Evolutionary conservation across 2,113 vertebrate genomes (phyloP).

Genomic region (Pelecanoides urinatrix): DNA sequence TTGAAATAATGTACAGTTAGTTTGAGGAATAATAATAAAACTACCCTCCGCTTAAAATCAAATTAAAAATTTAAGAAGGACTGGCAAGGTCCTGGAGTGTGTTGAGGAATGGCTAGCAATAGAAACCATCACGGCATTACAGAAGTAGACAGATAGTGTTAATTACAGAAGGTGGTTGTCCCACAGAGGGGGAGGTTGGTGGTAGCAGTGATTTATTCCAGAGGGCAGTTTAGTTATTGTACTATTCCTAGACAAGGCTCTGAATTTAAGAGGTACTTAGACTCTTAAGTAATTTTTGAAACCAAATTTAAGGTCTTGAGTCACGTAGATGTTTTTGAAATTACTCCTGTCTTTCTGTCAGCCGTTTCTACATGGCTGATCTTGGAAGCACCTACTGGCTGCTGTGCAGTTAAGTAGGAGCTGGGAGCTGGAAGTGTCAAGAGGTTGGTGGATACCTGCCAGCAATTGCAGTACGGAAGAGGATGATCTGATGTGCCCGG

Average conservation of each 20-base stretch:
- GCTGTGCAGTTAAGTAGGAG: background rate
- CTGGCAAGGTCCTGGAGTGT: background rate
- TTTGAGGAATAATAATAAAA: slow-evolving; percentile 7
- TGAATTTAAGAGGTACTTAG: slow-evolving; percentile 6
- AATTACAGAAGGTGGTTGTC: background rate
- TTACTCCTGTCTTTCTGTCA: slow-evolving; percentile 19
- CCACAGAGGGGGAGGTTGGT: background rate
- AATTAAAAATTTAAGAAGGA: slow-evolving; percentile 6
- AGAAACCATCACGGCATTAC: background rate
- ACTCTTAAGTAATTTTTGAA: background rate
- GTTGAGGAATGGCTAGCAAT: background rate
- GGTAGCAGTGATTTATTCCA: slow-evolving; percentile 30
- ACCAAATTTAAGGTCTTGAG: slow-evolving; percentile 28
- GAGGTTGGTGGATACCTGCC: slow-evolving; percentile 28
- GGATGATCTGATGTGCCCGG: background rate
- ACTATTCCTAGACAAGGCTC: slow-evolving; percentile 18
- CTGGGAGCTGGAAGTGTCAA: background rate
- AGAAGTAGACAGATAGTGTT: background rate
- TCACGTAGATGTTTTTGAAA: background rate
- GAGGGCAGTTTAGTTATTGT: slow-evolving; percentile 17
- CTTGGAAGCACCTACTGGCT: slow-evolving; percentile 4
- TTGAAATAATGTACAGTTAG: background rate
- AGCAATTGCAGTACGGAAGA: background rate
- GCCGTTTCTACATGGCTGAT: background rate
- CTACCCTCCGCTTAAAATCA: background rate